Base-by-base conservation (phyloP, 2,888 invertebrate species). In the Pilophorus perplexus region DNA sequence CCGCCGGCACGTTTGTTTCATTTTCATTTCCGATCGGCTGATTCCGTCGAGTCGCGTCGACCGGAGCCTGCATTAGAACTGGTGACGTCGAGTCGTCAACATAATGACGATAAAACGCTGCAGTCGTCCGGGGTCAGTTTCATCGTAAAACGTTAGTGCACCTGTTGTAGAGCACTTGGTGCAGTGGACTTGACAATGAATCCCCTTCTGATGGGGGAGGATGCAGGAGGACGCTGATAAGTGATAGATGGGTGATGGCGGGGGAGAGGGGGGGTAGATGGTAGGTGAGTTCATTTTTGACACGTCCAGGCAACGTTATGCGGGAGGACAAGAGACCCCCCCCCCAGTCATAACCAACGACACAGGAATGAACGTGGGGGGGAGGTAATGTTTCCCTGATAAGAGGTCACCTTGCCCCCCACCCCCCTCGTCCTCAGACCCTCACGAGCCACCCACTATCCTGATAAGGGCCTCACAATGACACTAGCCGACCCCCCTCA, bases 391-490 rank as follows among this genome's bases (percentile, higher is more conserved):
- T 65, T 65, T 20, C 54, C 20, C 42, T 54, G 52, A 65, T 54
- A 54, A 54, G 40, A 65, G 64, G 64, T 65, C 64, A 65, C 64
- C 64, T 65, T 65, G 64, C 40, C 52, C 38, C 64, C 50, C 33
- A 6, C 12, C 48, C 20, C 16, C 52, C 33, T 38, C n/a, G n/a
- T n/a, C n/a, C n/a, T n/a, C n/a, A n/a, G n/a, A n/a, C n/a, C n/a
- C n/a, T n/a, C n/a, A n/a, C n/a, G n/a, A n/a, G n/a, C n/a, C n/a
- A n/a, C n/a, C n/a, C n/a, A n/a, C n/a, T n/a, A n/a, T n/a, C 64
- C n/a, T 42, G 64, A 65, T 65, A 65, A 65, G 52, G 16, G 64
- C n/a, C n/a, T n/a, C 38, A 65, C 64, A 65, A 65, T 65, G 64
- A 65, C 64, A 52, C 54, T 62, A 62, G 62, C 62, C 62, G 48